Percentiles rank a stretch among this genome's conserved stretches.
These are phyloP conservation scores for Lobophora halterata DNA, from an alignment of 2,888 invertebrate species.

Conservation along the genomic window DNA sequence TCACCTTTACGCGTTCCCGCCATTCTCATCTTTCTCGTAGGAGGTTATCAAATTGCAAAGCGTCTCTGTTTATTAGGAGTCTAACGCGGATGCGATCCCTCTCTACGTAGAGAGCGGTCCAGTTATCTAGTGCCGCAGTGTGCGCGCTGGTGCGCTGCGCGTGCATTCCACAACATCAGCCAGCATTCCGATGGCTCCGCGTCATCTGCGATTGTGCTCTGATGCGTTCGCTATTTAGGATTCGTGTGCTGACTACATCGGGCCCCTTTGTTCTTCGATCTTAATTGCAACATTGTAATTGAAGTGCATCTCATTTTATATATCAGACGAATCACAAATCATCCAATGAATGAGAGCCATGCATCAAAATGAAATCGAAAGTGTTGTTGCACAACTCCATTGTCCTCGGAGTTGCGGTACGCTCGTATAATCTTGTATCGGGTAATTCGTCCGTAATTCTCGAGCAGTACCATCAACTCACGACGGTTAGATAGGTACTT, in stretches of 20 bases:
- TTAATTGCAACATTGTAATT: constrained; percentile 43
- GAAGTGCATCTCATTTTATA: constrained; percentile 40
- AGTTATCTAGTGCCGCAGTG: constrained; percentile 50
- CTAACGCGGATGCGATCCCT: constrained; percentile 47
- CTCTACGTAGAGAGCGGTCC: constrained; percentile 47
- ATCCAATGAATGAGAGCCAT: constrained; percentile 44
- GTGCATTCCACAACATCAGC: constrained; percentile 68
- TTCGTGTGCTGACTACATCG: constrained; percentile 46
- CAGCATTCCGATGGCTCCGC: constrained; percentile 66
- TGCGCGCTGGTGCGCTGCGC: constrained; percentile 42
- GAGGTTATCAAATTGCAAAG: constrained; percentile 50
- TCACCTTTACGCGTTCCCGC: constrained; percentile 58
- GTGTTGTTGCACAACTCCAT: constrained; percentile 64
- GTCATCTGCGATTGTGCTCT: constrained; percentile 64
- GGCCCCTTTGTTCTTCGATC: constrained; percentile 46
- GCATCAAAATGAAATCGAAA: constrained; percentile 58
- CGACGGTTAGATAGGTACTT: constrained; percentile 51
- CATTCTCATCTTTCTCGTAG: constrained; percentile 46
- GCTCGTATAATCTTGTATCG: constrained; percentile 35
- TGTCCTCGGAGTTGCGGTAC: constrained; percentile 49
- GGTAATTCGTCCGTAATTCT: constrained; percentile 53
- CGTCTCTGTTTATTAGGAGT: constrained; percentile 35
- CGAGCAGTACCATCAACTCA: constrained; percentile 37
- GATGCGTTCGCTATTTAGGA: constrained; percentile 56
- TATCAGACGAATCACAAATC: constrained; percentile 38